These are phyloP conservation scores for Dinomys branickii DNA, from an alignment of 2,113 vertebrate species.

Conservation along the genomic window DNA sequence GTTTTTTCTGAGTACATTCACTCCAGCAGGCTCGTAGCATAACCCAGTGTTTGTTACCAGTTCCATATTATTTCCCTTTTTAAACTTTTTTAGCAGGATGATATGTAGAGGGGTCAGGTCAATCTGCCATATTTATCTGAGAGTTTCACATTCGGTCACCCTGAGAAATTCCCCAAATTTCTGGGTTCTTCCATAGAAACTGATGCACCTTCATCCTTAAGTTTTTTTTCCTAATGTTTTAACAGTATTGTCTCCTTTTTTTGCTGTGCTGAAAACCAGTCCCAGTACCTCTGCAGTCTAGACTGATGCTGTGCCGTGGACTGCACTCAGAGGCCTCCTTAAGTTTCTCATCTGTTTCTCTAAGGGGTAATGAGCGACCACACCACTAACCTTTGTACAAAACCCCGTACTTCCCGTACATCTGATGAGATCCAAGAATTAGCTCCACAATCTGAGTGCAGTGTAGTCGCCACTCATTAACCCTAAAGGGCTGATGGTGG, in stretches of 20 bases:
- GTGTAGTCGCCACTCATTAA: not conserved
- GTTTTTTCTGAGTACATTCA: not conserved
- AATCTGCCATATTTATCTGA: not conserved
- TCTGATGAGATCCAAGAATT: not conserved
- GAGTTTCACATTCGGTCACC: not conserved
- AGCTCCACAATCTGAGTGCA: not conserved
- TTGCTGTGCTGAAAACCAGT: not conserved
- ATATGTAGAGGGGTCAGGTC: not conserved
- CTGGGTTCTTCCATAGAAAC: not conserved
- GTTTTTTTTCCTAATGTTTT: not conserved
- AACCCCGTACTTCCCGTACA: not conserved
- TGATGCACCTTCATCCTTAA: not conserved
- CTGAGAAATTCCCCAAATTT: not conserved
- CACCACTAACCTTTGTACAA: not conserved
- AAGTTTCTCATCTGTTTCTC: not conserved
- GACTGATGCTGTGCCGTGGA: not conserved
- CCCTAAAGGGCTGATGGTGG: not conserved
- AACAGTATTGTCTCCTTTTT: not conserved
- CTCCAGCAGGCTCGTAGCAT: not conserved
- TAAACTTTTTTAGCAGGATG: not conserved
- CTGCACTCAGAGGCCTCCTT: not conserved
- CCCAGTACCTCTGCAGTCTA: not conserved
- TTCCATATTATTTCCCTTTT: not conserved
- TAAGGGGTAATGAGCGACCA: not conserved
- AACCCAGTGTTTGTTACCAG: not conserved